These are phyloP conservation scores for Emmelina monodactyla DNA, from an alignment of 2,888 invertebrate genomes.

Conservation along the genomic window DNA sequence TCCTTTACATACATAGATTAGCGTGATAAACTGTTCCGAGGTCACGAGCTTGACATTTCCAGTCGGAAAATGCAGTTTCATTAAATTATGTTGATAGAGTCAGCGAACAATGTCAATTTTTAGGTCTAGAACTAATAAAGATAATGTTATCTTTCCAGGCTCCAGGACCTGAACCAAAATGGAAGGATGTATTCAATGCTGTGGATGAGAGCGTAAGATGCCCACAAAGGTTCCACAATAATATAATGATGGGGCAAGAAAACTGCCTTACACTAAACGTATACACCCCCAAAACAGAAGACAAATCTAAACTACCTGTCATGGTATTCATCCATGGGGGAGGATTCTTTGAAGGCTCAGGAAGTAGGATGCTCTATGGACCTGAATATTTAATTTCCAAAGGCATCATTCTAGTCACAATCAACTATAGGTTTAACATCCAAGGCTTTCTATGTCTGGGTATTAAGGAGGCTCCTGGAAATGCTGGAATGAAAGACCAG, in stretches of 20 bases:
- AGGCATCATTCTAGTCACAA: constrained; percentile 40
- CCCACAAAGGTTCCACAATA: constrained; percentile 33
- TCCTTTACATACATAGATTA: too few relatives aligned
- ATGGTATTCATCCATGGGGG: constrained; percentile 57
- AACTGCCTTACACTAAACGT: constrained; percentile 47
- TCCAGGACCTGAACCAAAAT: constrained; percentile 28
- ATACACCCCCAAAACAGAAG: constrained; percentile 25
- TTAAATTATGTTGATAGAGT: too few relatives aligned
- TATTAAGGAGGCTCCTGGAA: constrained; percentile 70
- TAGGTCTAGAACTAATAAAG: too few relatives aligned
- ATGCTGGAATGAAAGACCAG: constrained; percentile 68
- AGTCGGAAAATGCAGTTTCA: too few relatives aligned
- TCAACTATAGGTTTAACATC: constrained; percentile 60
- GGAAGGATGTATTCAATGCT: constrained; percentile 38
- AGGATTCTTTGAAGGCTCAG: constrained; percentile 48
- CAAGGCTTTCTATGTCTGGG: constrained; percentile 71
- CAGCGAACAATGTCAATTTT: too few relatives aligned
- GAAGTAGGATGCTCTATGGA: constrained; percentile 41
- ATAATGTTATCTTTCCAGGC: constrained; percentile 33
- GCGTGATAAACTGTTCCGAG: too few relatives aligned
- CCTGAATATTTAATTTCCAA: constrained; percentile 40
- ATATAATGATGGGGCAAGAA: constrained; percentile 31
- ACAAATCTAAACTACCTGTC: constrained; percentile 28
- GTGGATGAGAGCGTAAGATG: constrained; percentile 40
- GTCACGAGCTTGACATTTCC: too few relatives aligned